A percentile compares a stretch with the other conserved stretches of the same genome.
phyloP scores from a whole-genome alignment of 1,140 invertebrate genomes.

The Grapholita molesta region DNA sequence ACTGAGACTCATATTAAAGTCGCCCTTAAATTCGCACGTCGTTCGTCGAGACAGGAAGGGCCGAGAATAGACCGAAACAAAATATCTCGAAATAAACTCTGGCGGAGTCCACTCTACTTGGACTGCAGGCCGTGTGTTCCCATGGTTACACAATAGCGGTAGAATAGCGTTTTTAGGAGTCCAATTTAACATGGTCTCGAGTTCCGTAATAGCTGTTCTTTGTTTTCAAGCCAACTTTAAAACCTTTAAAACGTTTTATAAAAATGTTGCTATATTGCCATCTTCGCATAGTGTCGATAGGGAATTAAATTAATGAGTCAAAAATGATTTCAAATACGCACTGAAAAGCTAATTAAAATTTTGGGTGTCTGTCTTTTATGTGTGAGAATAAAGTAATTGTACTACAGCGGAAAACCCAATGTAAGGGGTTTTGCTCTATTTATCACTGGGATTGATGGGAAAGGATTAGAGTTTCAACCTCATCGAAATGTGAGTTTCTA shows the following conservation, averaged over 20 bases:
- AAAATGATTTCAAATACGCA: no score
- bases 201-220: background rate
- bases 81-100: constrained; percentile 69
- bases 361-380: no score
- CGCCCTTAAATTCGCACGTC: constrained; percentile 71
- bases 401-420: background rate
- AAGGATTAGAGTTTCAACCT: no score
- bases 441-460: no score
- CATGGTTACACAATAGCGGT: background rate
- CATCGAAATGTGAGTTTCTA: no score
- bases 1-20: constrained; percentile 26
- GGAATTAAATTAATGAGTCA: no score
- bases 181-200: background rate
- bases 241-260: no score
- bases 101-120: constrained; percentile 39
- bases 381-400: background rate
- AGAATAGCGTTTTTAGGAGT: background rate
- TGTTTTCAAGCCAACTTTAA: no score
- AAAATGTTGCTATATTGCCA: no score
- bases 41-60: constrained; percentile 61
- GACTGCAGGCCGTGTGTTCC: background rate
- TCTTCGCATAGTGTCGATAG: no score
- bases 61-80: constrained; percentile 70
- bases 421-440: no score
- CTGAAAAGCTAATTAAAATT: no score